Base-by-base conservation (phyloP, 1,140 invertebrate species). In the Drosophila pandora region DNA sequence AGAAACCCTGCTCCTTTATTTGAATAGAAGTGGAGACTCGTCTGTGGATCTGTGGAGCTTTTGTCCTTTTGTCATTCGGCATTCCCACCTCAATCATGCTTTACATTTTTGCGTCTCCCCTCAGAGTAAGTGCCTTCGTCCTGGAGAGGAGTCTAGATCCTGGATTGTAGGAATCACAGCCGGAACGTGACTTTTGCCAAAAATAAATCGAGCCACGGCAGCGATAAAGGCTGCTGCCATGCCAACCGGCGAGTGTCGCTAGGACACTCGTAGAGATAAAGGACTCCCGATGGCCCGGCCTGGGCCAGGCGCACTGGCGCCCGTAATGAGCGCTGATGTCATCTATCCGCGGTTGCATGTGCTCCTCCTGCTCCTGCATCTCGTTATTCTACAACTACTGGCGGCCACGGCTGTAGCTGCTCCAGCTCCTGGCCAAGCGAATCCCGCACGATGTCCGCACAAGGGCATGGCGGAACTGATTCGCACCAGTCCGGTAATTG, bases 401-500 rank as follows among this genome's bases (percentile, higher is more conserved):
- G 21, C 53, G 8, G 23, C 23, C 23, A 25, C 69, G 43, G 41
- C 65, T 13, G 21, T 54, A 2, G 12, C 71, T 12, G 43, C 39
- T 13, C 12, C 41, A 0, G 8, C 41, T 21, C 8, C 41, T 9
- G 41, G 5, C 41, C 7, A 17, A 13, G 2, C 75, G 41, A 80
- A 77, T 73, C 76, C 67, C 22, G 60, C 50, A 23, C 62, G 63
- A 12, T 91, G 90, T 62, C 73, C 76, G 71, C 89, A 91, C 62
- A 90, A 91, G 72, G 88, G 85, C 50, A 79, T 91, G 41, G 76
- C 72, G 6, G 85, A 91, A 43, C 64, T 91, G 62, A 91, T 91
- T 76, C 90, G 81, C 75, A 90, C 69, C 49, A 91, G 90, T 73
- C 90, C 90, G 45, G 83, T 91, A 13, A 91, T 91, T 79, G 73